phyloP scores from a whole-genome alignment of 2,888 invertebrate species.

The Tillus elongatus region DNA sequence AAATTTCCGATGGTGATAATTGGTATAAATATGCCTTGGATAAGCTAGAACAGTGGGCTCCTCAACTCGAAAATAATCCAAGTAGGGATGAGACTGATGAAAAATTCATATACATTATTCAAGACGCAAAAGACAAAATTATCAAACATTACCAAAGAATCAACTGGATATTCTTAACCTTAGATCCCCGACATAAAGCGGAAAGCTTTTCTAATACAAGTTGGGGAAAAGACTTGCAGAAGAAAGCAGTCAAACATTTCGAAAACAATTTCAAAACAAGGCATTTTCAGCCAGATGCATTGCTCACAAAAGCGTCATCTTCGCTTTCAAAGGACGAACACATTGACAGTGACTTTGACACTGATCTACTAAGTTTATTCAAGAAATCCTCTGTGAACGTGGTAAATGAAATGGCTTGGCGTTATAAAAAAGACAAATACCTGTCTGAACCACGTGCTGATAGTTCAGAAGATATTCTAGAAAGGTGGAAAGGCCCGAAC shows the following conservation, averaged over 20 bases:
- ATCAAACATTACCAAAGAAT: too few species aligned
- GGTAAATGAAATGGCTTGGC: constrained; percentile 15
- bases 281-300: too few species aligned
- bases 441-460: constrained; percentile 14
- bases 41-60: constrained; percentile 11
- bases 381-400: constrained; percentile 7
- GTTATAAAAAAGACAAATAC: constrained; percentile 20
- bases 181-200: constrained; percentile 21
- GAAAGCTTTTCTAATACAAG: constrained; percentile 18
- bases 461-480: constrained; percentile 17
- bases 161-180: constrained; percentile 21
- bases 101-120: constrained; percentile 10
- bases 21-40: too few species aligned
- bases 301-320: too few species aligned
- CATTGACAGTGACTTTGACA: constrained; percentile 1
- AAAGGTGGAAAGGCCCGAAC: constrained; percentile 18
- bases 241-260: too few species aligned
- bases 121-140: constrained; percentile 16
- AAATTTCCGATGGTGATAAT: too few species aligned
- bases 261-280: too few species aligned
- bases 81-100: constrained; percentile 11
- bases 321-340: too few species aligned
- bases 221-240: constrained; percentile 18
- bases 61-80: constrained; percentile 11
- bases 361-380: too few species aligned